Percentiles rank a stretch among this genome's conserved stretches.
These are phyloP conservation scores for Anguilla pacifica DNA, from an alignment of 2,797 vertebrate species.

Conservation along the genomic window DNA sequence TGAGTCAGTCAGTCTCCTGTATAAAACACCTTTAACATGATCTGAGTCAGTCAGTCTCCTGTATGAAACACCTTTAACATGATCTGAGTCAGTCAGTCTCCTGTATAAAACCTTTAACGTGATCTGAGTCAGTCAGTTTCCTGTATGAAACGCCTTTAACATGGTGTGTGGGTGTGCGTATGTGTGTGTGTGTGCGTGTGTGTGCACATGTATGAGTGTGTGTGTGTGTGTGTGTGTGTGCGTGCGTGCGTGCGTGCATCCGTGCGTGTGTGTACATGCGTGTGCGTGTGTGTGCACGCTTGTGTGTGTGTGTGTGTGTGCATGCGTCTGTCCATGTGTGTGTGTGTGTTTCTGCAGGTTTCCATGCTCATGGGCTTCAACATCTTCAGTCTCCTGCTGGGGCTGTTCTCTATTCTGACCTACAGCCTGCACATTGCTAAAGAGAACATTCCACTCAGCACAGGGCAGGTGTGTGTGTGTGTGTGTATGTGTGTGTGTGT, in stretches of 20 bases:
- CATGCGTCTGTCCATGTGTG: conserved; percentile 22
- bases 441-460: conserved; percentile 41
- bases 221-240: neutral
- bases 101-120: too few relatives aligned
- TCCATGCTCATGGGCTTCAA: conserved; percentile 64
- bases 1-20: too few relatives aligned
- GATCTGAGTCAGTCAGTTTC: too few relatives aligned
- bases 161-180: neutral
- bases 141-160: too few relatives aligned
- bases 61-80: too few relatives aligned
- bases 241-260: neutral
- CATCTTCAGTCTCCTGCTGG: conserved; percentile 65
- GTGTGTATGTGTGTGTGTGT: neutral
- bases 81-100: too few relatives aligned
- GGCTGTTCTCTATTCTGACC: conserved; percentile 61
- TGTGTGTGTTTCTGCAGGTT: conserved; percentile 55
- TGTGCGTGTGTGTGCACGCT: neutral
- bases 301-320: neutral
- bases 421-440: conserved; percentile 48
- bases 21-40: too few relatives aligned
- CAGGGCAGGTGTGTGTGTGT: conserved; percentile 61
- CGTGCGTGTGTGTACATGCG: neutral
- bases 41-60: too few relatives aligned
- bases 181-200: neutral
- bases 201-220: neutral